These are phyloP conservation scores for Halichoerus grypus DNA, from an alignment of 2,113 vertebrate species.

Conservation along the genomic window DNA sequence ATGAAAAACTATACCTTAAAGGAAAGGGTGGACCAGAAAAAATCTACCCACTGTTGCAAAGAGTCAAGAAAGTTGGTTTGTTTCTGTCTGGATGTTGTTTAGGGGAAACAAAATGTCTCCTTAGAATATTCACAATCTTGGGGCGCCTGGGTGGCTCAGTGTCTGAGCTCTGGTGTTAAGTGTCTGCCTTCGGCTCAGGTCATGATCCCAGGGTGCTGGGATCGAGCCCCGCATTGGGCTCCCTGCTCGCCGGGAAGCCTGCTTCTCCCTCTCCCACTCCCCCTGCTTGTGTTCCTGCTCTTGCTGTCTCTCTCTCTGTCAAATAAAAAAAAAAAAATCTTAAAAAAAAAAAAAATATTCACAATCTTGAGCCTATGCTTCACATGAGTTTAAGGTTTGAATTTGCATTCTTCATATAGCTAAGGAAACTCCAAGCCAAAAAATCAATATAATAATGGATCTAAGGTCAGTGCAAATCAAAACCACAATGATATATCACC, in stretches of 20 bases:
- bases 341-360: background rate
- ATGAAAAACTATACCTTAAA: slow-evolving; percentile 1
- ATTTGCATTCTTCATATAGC: background rate
- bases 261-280: too few relatives aligned
- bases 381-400: background rate
- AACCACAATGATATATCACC: background rate
- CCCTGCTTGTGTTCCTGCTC: too few relatives aligned
- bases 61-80: background rate
- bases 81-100: slow-evolving; percentile 8
- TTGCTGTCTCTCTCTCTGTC: too few relatives aligned
- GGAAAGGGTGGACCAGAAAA: background rate
- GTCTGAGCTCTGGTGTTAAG: too few relatives aligned
- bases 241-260: too few relatives aligned
- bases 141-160: too few relatives aligned
- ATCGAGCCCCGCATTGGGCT: too few relatives aligned
- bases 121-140: background rate
- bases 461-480: background rate
- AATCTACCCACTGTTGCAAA: background rate
- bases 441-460: slow-evolving; percentile 10
- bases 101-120: background rate
- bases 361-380: background rate
- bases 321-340: too few relatives aligned
- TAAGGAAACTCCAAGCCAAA: background rate
- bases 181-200: too few relatives aligned
- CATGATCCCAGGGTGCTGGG: too few relatives aligned